Conservation (phyloP, 2,113 vertebrate genomes). For the Suncus etruscus region DNA sequence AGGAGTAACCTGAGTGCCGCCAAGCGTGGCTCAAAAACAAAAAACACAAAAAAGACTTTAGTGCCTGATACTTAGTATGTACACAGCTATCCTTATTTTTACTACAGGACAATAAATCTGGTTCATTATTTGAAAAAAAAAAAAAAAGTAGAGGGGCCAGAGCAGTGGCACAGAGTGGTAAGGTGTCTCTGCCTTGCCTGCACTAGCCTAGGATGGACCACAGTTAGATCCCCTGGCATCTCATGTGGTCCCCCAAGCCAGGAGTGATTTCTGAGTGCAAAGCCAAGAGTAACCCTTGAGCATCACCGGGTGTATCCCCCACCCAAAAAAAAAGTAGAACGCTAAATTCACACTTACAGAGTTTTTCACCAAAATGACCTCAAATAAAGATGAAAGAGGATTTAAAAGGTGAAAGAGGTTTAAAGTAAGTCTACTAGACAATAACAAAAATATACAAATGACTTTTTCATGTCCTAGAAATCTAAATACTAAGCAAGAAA, state of each 20-base stretch:
- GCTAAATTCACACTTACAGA: background rate
- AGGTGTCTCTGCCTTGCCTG: no score
- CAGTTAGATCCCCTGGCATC: no score
- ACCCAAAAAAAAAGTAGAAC: no score
- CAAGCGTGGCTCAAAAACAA: no score
- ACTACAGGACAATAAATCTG: background rate
- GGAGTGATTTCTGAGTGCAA: no score
- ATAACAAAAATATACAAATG: slow-evolving; percentile 26
- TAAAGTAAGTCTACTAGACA: slow-evolving; percentile 14
- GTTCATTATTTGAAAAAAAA: background rate
- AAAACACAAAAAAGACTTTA: background rate
- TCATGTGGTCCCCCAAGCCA: no score
- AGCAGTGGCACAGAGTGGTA: no score
- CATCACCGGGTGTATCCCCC: no score
- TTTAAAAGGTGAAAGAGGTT: background rate
- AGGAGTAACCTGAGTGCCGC: no score
- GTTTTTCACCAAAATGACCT: background rate
- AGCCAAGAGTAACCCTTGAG: no score
- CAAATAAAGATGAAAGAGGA: background rate
- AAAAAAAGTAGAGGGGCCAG: background rate
- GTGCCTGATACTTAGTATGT: background rate
- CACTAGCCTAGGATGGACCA: no score
- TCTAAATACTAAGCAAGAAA: background rate
- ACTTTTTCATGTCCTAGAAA: slow-evolving; percentile 24
- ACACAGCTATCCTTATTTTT: background rate